Conservation (phyloP, 2,113 vertebrate species). For the Coryphaenoides rupestris region DNA sequence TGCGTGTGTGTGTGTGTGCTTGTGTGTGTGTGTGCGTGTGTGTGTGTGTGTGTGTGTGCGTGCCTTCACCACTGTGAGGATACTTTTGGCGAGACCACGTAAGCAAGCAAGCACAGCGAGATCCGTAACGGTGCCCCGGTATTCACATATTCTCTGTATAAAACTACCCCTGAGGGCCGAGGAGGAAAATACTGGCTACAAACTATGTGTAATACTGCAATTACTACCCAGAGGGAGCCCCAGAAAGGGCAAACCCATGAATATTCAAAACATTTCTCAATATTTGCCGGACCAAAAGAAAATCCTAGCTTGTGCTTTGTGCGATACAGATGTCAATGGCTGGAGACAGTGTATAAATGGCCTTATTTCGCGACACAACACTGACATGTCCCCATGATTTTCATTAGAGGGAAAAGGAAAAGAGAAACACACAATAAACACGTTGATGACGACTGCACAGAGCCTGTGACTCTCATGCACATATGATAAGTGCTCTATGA, state of each 20-base stretch:
- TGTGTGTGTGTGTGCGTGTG: conserved; percentile 15
- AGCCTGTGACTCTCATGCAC: too few species aligned
- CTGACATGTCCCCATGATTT: conserved; percentile 4
- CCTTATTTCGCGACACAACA: conserved; percentile 5
- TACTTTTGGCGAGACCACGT: conserved; percentile 20
- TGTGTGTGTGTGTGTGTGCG: conserved; percentile 19
- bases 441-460: too few species aligned
- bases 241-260: conserved; percentile 61
- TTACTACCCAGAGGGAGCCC: conserved; percentile 35
- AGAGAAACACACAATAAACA: too few species aligned
- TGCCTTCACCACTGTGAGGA: conserved; percentile 4
- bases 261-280: conserved; percentile 56
- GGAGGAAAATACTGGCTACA: conserved; percentile 32
- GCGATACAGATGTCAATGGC: conserved; percentile 45
- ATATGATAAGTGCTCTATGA: too few species aligned
- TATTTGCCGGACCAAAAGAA: conserved; percentile 33
- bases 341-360: conserved; percentile 27
- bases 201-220: conserved; percentile 43
- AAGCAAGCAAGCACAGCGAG: conserved; percentile 37
- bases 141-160: conserved; percentile 38
- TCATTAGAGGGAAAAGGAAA: neutral
- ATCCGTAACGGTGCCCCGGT: conserved; percentile 33
- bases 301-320: neutral
- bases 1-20: conserved; percentile 3
- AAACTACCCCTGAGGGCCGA: conserved; percentile 19